Base-by-base conservation (phyloP, 2,888 invertebrate species). In the Epistrophe eligans region DNA sequence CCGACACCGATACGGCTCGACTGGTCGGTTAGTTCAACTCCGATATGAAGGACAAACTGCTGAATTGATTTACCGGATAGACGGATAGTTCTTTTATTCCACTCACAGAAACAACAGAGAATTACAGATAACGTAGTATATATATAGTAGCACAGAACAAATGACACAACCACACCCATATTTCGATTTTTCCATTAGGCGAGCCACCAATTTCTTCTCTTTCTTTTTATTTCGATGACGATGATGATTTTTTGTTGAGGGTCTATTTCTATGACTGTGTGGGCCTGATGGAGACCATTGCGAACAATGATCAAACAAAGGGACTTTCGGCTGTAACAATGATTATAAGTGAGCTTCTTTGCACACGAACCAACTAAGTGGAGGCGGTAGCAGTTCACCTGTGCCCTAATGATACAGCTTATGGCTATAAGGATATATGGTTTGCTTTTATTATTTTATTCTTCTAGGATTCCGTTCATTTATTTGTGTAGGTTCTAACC, bases 171-270 rank as follows among this genome's bases (percentile, higher is more conserved):
- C 82, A 74, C 85, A 85, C 85, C 85, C 77, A 82, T 85, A 70
- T 85, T 77, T 85, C 77, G 81, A 85, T 85, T 81, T 84, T 85
- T 81, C 84, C 70, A 81, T 85, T 85, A 73, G 73, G 81, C 62
- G 67, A 81, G 74, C 32, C 50, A 70, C 70, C 7, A 35, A 38
- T 35, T 67, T 67, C 24, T 32, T 35, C 5, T 28, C 28, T 66
- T 11, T n/a, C 11, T 35, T 52, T 50, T 48, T 10, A 17, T 45
- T 13, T 35, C 9, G 55, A 70, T 70, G 55, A 55, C 70, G 55
- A 24, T 55, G 38, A 55, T 48, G 38, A 55, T 48, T 28, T n/a
- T 48, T 32, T 35, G 35, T 58, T 15, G 9, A 60, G 35, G 40
- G 15, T 8, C 24, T 40, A 24, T 32, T 55, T 55, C 28, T 28